Percentiles rank a stretch among this genome's conserved stretches.
Conservation (phyloP, 2,113 vertebrate genomes). For the Misgurnus mizolepis region DNA sequence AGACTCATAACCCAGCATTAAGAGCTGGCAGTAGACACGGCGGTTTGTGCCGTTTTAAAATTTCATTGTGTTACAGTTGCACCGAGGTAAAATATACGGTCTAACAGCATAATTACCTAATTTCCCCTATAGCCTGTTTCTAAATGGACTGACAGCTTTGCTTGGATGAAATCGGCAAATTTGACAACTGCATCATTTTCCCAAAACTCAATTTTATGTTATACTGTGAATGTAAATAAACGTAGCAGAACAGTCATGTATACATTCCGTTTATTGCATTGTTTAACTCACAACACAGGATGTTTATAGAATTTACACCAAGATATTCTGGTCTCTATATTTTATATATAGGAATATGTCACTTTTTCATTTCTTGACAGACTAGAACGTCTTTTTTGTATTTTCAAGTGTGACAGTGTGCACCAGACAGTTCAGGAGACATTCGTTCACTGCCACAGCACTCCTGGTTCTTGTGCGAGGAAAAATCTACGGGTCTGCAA, state of each 20-base stretch:
- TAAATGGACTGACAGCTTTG: conserved; percentile 45
- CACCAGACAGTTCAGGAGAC: not conserved
- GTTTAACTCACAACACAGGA: not conserved
- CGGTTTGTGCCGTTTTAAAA: conserved; percentile 19
- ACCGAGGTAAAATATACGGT: conserved; percentile 47
- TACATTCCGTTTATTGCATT: not conserved
- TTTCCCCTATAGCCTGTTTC: conserved; percentile 45
- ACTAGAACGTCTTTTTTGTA: no score
- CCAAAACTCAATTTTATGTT: not conserved
- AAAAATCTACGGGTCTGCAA: conserved; percentile 55
- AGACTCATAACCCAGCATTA: conserved; percentile 19
- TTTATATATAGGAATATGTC: no score
- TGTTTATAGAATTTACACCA: not conserved
- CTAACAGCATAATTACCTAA: conserved; percentile 46
- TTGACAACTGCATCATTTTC: conserved; percentile 45
- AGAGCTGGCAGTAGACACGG: not conserved
- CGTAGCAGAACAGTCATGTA: not conserved
- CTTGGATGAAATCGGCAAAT: conserved; percentile 44
- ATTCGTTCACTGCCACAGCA: conserved; percentile 32
- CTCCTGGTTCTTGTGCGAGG: conserved; percentile 37
- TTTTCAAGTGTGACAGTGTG: not conserved
- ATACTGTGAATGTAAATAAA: conserved; percentile 27
- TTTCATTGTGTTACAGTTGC: conserved; percentile 25
- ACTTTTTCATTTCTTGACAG: no score
- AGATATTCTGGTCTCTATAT: no score